Conservation (phyloP, 2,888 invertebrate species). For the Brenthis hecate region DNA sequence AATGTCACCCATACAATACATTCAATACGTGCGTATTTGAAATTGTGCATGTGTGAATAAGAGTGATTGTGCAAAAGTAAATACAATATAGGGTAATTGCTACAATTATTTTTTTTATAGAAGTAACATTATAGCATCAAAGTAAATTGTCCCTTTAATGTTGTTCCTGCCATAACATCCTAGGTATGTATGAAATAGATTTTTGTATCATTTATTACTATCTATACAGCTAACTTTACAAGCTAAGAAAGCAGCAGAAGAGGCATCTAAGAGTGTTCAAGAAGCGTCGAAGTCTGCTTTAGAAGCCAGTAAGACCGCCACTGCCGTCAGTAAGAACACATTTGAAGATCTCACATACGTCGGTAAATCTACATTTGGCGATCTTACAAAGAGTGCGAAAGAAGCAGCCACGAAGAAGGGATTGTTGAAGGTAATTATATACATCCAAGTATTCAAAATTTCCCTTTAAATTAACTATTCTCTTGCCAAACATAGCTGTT, state of each 20-base stretch:
- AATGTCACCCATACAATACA: too few relatives aligned
- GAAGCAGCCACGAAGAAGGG: slow-evolving; percentile 94
- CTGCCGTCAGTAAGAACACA: slow-evolving; percentile 93
- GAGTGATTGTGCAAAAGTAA: too few relatives aligned
- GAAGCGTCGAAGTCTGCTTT: slow-evolving; percentile 93
- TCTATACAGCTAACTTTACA: slow-evolving; percentile 88
- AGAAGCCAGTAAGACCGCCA: slow-evolving; percentile 93
- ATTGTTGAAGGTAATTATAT: slow-evolving; percentile 84
- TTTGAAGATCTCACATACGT: slow-evolving; percentile 94
- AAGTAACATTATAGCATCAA: neutral
- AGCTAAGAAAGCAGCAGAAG: slow-evolving; percentile 93
- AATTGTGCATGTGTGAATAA: too few relatives aligned
- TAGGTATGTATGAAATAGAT: too few relatives aligned
- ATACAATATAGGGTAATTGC: too few relatives aligned
- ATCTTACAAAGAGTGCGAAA: slow-evolving; percentile 95
- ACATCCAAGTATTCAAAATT: neutral
- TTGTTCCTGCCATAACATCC: too few relatives aligned
- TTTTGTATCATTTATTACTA: too few relatives aligned
- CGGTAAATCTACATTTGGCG: slow-evolving; percentile 94
- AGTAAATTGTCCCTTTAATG: neutral
- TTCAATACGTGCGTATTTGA: too few relatives aligned
- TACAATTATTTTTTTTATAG: too few relatives aligned
- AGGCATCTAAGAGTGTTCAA: slow-evolving; percentile 90
- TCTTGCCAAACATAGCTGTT: too few relatives aligned
- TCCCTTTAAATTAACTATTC: neutral